Base-by-base conservation (phyloP, 2,113 vertebrate genomes). In the Platichthys stellatus region DNA sequence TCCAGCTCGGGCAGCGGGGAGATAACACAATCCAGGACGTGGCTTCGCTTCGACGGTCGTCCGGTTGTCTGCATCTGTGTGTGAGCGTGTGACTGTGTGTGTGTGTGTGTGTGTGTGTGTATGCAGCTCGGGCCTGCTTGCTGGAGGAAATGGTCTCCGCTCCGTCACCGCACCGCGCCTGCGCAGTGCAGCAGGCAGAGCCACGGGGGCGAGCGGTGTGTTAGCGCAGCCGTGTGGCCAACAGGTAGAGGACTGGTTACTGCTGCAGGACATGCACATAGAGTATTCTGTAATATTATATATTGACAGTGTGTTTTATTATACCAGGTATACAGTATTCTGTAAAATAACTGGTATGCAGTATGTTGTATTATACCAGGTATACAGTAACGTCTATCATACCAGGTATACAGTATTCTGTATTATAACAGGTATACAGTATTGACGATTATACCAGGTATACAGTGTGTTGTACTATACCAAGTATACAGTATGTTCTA, bases 91-190 rank as follows among this genome's bases (percentile, higher is more conserved):
- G 20, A 31, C 31, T 31, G 31, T 62, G 15, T 81, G 23, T 21
- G 13, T 54, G 20, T 64, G n/a, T 54, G 40, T 53, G 35, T 74
- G 23, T 21, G 13, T 54, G 20, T 64, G n/a, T 54, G 40, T 53
- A 28, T 74, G 57, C 7, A 73, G 66, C 76, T 83, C 70, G 35
- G 47, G 47, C 47, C 93, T 91, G 78, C 86, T 84, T 84, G 84
- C 28, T 86, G 84, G 90, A 92, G 88, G 93, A 94, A 94, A 94
- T 93, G 92, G 91, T 86, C 88, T 91, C 92, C 85, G 70, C 75
- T 74, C 76, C 10, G 62, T 72, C 26, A 51, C 10, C 7, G 13
- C 0, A 65, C 5, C 0, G 10, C 92, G 92, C 93, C 92, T 91
- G 93, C 92, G 93, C 90, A 35, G 2, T 57, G 24, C 28, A 35